phyloP scores from a whole-genome alignment of 2,888 invertebrate genomes.

The Caenorhabditis sp. region DNA sequence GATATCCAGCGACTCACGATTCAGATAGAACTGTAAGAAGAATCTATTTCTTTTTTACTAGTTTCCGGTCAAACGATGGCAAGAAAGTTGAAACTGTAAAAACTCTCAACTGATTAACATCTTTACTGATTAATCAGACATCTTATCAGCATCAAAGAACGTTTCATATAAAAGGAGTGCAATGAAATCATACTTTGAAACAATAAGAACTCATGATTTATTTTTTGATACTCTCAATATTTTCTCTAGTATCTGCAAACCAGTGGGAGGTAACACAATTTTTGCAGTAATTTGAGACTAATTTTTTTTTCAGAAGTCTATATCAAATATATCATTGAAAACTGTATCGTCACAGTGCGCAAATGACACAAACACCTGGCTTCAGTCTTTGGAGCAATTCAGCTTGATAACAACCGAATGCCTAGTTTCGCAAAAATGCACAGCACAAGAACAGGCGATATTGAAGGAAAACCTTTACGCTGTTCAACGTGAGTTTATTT shows the following conservation, averaged over 20 bases:
- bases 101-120: not conserved
- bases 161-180: not conserved
- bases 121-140: not conserved
- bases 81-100: no score
- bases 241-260: not conserved
- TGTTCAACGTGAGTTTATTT: not conserved
- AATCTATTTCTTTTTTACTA: no score
- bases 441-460: not conserved
- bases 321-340: not conserved
- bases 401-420: conserved; percentile 6
- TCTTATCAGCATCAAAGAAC: not conserved
- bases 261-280: not conserved
- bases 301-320: not conserved
- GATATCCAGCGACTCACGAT: no score
- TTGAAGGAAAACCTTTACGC: not conserved
- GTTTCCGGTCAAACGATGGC: no score
- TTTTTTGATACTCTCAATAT: not conserved
- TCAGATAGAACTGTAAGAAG: no score
- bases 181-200: not conserved
- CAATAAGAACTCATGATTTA: not conserved
- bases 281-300: not conserved
- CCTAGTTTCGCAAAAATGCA: not conserved
- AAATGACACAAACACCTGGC: conserved; percentile 21
- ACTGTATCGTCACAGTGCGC: conserved; percentile 5
- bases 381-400: conserved; percentile 10